Percentiles rank a stretch among this genome's conserved stretches.
These are phyloP conservation scores for Chrysocyon brachyurus DNA, from an alignment of 2,797 vertebrate genomes.

Conservation along the genomic window DNA sequence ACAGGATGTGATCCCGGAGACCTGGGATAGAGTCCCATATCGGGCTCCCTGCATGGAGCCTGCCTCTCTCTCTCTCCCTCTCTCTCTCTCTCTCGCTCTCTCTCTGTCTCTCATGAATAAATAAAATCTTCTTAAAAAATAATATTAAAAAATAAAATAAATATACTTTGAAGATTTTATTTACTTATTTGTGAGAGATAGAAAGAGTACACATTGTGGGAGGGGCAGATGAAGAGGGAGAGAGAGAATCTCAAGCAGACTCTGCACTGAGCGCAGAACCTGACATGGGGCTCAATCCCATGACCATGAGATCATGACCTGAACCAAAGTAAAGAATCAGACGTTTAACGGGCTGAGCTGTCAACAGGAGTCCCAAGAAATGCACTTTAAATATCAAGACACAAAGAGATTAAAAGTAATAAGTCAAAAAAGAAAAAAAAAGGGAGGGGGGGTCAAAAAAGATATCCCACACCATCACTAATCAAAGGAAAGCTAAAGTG, in stretches of 20 bases:
- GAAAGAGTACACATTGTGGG: neutral
- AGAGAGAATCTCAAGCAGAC: neutral
- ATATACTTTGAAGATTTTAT: neutral
- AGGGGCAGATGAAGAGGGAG: neutral
- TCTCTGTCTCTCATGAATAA: neutral
- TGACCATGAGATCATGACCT: neutral
- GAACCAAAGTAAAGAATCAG: neutral
- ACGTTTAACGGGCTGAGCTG: neutral
- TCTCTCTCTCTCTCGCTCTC: neutral
- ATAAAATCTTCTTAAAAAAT: neutral
- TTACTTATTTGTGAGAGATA: neutral
- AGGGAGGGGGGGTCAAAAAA: neutral
- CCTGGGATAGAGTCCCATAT: too few species aligned
- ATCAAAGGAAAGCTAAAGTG: neutral
- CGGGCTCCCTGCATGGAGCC: too few species aligned
- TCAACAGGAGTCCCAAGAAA: neutral
- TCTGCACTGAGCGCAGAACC: neutral
- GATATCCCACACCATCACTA: neutral
- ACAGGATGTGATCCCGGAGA: too few species aligned
- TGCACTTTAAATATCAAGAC: conserved; percentile 37
- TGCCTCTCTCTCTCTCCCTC: neutral
- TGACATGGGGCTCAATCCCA: neutral
- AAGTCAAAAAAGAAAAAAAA: neutral
- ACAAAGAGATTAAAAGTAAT: conserved; percentile 33
- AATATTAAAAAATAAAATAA: neutral